Conservation (phyloP, 2,797 vertebrate genomes). For the Gymnothorax javanicus region DNA sequence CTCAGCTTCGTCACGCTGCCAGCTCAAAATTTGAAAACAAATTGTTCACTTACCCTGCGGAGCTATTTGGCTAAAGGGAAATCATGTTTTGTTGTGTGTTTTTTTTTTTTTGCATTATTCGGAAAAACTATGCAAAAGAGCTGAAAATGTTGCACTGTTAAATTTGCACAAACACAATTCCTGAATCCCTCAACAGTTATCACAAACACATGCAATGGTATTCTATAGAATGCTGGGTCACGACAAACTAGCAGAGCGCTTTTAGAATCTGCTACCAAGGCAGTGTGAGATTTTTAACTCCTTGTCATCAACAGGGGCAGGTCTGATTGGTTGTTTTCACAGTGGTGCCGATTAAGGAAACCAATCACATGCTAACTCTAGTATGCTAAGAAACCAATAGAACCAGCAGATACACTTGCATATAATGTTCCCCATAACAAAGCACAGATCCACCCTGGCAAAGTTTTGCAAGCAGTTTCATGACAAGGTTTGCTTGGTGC, state of each 20-base stretch:
- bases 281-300: not conserved
- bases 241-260: not conserved
- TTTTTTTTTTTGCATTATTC: not conserved
- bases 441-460: not conserved
- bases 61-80: not conserved
- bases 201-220: not conserved
- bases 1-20: not conserved
- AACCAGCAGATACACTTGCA: conserved; percentile 5
- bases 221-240: conserved; percentile 2
- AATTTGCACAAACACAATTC: not conserved
- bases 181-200: not conserved
- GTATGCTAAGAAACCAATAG: not conserved
- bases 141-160: not conserved
- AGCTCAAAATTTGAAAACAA: not conserved
- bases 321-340: not conserved
- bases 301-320: not conserved
- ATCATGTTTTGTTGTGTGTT: no score
- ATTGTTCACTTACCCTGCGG: not conserved
- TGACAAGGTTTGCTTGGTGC: not conserved
- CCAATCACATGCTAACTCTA: not conserved
- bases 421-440: not conserved
- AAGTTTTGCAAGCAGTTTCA: not conserved
- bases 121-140: not conserved
- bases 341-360: not conserved
- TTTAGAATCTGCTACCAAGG: not conserved